Conservation (phyloP, 2,888 invertebrate genomes). For the Temnothorax ravouxi region DNA sequence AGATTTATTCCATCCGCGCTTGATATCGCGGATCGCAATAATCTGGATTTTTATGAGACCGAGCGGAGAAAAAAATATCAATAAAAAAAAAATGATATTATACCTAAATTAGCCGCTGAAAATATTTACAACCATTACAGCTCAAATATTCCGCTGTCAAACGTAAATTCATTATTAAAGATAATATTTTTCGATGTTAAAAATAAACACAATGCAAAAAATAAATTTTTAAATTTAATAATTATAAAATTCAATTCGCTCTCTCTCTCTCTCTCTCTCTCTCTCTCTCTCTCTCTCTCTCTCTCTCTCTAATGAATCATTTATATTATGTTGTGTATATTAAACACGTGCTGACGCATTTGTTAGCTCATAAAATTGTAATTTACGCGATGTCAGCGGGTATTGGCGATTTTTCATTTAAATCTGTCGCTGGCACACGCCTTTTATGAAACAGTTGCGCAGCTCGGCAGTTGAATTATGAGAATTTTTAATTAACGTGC, state of each 20-base stretch:
- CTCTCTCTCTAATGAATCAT: background rate
- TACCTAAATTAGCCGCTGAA: background rate
- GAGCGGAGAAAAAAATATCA: background rate
- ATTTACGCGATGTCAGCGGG: background rate
- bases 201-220: background rate
- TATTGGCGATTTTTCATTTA: constrained; percentile 7
- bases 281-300: background rate
- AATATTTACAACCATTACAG: background rate
- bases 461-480: background rate
- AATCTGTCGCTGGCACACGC: background rate
- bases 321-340: background rate
- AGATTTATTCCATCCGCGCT: background rate
- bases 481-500: constrained; percentile 32
- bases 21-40: background rate
- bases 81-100: background rate
- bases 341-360: background rate
- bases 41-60: constrained; percentile 7
- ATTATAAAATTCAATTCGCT: background rate
- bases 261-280: background rate
- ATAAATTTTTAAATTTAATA: background rate
- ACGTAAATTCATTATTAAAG: background rate
- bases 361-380: constrained; percentile 3
- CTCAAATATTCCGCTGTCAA: background rate
- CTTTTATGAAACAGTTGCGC: background rate
- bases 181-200: background rate